Evolutionary conservation across 2,888 invertebrate genomes (phyloP), one percentile per base, ranked within the genome.

Genomic region (Gnatocerus cornutus): DNA sequence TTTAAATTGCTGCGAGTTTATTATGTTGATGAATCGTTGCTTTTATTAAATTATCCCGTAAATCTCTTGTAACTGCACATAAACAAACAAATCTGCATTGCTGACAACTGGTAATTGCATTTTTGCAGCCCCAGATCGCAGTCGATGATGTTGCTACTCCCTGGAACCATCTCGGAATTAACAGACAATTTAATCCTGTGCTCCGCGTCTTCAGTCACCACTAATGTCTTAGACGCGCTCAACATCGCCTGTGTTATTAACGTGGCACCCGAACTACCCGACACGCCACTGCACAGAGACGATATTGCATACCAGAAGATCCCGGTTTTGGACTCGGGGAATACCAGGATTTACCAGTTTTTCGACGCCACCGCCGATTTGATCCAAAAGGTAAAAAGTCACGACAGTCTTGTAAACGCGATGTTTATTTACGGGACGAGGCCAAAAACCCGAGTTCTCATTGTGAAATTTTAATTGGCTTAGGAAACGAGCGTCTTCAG

Each of bases 181-280:
- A 91, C 92, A 0, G 90, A 92, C 58, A 88, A 89, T 21, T 87
- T 96, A 14, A 93, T 91, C 82, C 88, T 96, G 39, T 92, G 94
- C 76, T 95, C 95, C 9, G 95, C 95, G 0, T 91, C 92, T 55
- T 92, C 92, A 0, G 87, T 92, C 13, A 88, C 91, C 53, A 90
- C 91, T 0, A 89, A 90, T 1, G 89, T 90, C 52, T 86, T 96
- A 33, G 88, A 89, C 72, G 88, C 88, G 1, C 85, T 92, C 30
- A 89, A 90, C 48, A 91, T 96, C 56, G 91, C 92, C 0, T 91
- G 93, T 77, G 90, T 96, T 39, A 90, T 96, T 61, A 95, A 94
- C 81, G 92, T 91, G 13, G 95, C 96, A 0, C 90, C 93, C 0
- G 96, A 96, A 81, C 87, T 96, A 48, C 95, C 95, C 0, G 90